A percentile compares a stretch with the other conserved stretches of the same genome.
These are phyloP conservation scores for Syngnathus typhle DNA, from an alignment of 2,113 vertebrate genomes.

Conservation along the genomic window DNA sequence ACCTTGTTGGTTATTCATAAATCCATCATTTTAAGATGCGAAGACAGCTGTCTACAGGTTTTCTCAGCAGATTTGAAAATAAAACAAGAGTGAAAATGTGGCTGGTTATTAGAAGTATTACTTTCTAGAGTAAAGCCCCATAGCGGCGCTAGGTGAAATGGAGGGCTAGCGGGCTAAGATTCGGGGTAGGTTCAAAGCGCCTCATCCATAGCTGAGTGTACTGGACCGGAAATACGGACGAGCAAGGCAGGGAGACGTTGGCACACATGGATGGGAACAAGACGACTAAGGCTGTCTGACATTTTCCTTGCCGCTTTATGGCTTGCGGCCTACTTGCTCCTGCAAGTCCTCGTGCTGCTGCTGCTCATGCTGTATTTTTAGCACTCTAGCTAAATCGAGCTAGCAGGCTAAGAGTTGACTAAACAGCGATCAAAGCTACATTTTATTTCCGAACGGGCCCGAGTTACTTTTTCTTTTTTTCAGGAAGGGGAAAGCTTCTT, in stretches of 20 bases:
- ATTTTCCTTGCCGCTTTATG: slow-evolving; percentile 69
- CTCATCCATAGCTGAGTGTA: slow-evolving; percentile 74
- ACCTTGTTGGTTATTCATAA: slow-evolving; percentile 53
- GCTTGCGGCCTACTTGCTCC: slow-evolving; percentile 54
- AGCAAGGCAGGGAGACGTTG: slow-evolving; percentile 75
- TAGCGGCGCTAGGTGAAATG: slow-evolving; percentile 49
- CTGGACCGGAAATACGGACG: slow-evolving; percentile 59
- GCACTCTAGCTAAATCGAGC: slow-evolving; percentile 67
- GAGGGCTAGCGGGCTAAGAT: slow-evolving; percentile 54
- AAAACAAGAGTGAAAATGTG: slow-evolving; percentile 64
- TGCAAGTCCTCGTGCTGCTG: slow-evolving; percentile 55
- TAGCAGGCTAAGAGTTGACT: slow-evolving; percentile 67
- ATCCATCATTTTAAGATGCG: slow-evolving; percentile 52
- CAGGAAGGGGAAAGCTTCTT: not conserved
- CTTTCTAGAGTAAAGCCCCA: slow-evolving; percentile 32
- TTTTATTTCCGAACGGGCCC: slow-evolving; percentile 46
- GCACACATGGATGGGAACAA: slow-evolving; percentile 73
- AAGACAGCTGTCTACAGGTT: slow-evolving; percentile 38
- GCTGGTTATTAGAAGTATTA: slow-evolving; percentile 22
- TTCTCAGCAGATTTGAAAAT: slow-evolving; percentile 38
- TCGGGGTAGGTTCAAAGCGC: slow-evolving; percentile 75
- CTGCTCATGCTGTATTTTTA: slow-evolving; percentile 68
- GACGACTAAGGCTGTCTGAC: slow-evolving; percentile 69
- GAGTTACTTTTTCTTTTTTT: slow-evolving; percentile 9
- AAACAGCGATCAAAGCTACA: slow-evolving; percentile 73